Evolutionary conservation across 2,888 invertebrate genomes (phyloP), one percentile per base, ranked within the genome.

Genomic region (Phyllotreta striolata): DNA sequence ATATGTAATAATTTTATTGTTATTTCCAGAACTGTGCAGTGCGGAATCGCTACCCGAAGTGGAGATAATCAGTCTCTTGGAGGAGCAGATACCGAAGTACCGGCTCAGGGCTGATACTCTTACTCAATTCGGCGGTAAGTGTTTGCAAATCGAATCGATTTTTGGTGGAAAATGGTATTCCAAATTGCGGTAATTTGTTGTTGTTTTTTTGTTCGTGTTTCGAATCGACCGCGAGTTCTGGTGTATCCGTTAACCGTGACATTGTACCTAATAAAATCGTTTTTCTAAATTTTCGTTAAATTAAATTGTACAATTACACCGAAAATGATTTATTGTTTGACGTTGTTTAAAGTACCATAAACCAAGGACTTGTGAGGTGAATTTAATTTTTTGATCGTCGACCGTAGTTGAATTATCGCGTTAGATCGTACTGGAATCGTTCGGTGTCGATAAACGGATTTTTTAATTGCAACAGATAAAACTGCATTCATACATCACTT

Each of bases 31-130:
- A 85, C 87, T 96, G 85, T 95, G 95, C 88, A 93, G 92, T 85
- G 91, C 90, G 83, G 94, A 91, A 82, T 91, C 95, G 83, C 87
- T 95, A 83, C 93, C 95, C 69, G 97, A 97, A 87, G 95, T 97
- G 78, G 96, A 97, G 85, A 94, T 97, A 78, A 91, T 97, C 83
- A 95, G 95, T 82, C 86, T 97, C 73, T 86, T 97, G 74, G 93
- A 96, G 84, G 96, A 97, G 83, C 93, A 95, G 83, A 95, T 97
- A 81, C 97, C 97, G 58, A 90, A 91, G 79, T 98, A 98, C 84
- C 92, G 91, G 79, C 87, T 98, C 68, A 88, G 97, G 80, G 96
- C 96, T 62, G 97, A 98, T 85, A 92, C 93, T 73, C 87, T 96
- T 74, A 96, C 96, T 44, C 88, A 93, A 82, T 97, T 97, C 84